Evolutionary conservation across 2,888 invertebrate species (phyloP).

Genomic region (Lordiphosa andalusiaca): DNA sequence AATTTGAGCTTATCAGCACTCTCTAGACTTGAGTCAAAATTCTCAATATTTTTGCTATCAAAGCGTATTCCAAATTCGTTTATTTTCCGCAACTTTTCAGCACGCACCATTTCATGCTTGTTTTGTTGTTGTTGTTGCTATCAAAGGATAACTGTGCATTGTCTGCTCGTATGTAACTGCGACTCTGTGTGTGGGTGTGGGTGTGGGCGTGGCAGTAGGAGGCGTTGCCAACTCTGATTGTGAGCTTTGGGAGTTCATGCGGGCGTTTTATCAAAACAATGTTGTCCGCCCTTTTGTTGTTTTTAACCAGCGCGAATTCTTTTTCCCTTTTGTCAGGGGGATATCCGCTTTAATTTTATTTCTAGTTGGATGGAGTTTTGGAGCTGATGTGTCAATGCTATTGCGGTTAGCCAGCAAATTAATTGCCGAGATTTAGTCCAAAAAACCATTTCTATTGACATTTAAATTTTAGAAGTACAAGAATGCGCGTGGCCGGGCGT

Average conservation of each 20-base stretch:
- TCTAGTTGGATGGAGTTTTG: conserved; percentile 48
- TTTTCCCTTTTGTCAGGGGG: conserved; percentile 32
- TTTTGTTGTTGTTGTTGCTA: conserved; percentile 29
- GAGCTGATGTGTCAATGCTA: conserved; percentile 76
- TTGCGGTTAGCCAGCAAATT: conserved; percentile 73
- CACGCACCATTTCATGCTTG: conserved; percentile 68
- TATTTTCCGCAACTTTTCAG: conserved; percentile 18
- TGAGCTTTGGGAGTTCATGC: conserved; percentile 46
- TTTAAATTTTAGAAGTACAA: conserved; percentile 52
- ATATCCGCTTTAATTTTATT: conserved; percentile 51
- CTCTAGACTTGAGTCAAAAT: background rate
- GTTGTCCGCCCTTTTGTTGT: conserved; percentile 72
- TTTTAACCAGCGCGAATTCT: conserved; percentile 62
- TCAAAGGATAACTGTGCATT: conserved; percentile 69
- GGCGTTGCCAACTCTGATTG: conserved; percentile 11
- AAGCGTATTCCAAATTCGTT: conserved; percentile 37
- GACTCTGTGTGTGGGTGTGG: conserved; percentile 20
- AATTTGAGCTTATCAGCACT: background rate
- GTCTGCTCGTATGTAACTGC: conserved; percentile 55
- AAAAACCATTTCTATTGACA: conserved; percentile 44
- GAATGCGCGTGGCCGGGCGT: conserved; percentile 38
- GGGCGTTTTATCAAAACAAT: conserved; percentile 75
- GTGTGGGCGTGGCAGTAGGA: conserved; percentile 17
- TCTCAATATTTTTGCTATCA: conserved; percentile 9
- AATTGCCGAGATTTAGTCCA: conserved; percentile 66